Evolutionary conservation across 1,140 invertebrate species (phyloP).

Genomic region (Drosophila carrolli): DNA sequence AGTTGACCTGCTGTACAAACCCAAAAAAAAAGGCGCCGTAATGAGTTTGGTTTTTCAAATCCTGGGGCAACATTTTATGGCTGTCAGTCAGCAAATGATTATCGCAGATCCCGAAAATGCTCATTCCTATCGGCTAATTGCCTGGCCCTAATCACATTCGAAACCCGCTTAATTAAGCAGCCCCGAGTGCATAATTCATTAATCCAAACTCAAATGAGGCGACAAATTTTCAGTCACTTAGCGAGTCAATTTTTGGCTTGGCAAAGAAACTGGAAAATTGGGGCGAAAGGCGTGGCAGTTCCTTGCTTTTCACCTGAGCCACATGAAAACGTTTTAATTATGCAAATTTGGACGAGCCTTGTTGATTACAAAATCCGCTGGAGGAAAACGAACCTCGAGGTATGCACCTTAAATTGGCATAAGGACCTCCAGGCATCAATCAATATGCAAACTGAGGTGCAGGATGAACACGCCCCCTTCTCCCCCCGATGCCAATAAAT

Average conservation of each 20-base stretch:
- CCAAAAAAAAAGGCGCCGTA: constrained; percentile 7
- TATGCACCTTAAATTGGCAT: constrained; percentile 10
- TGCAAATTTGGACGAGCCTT: constrained; percentile 66
- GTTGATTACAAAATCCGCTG: constrained; percentile 78
- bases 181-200: constrained; percentile 70
- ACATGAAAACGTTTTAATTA: constrained; percentile 73
- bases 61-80: constrained; percentile 27
- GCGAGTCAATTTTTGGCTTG: constrained; percentile 60
- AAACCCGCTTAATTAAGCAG: constrained; percentile 62
- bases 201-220: constrained; percentile 74
- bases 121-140: constrained; percentile 68
- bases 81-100: constrained; percentile 53
- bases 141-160: constrained; percentile 74
- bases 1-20: constrained; percentile 39
- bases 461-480: constrained; percentile 8
- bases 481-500: constrained; percentile 51
- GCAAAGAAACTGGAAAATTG: constrained; percentile 34
- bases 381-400: constrained; percentile 20
- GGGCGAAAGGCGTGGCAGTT: neutral
- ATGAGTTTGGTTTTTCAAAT: constrained; percentile 27
- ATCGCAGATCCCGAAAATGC: constrained; percentile 26
- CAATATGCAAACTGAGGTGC: constrained; percentile 53
- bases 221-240: constrained; percentile 76
- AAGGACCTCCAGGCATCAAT: constrained; percentile 56
- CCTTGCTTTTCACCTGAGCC: constrained; percentile 32